Evolutionary conservation across 2,888 invertebrate species (phyloP).

Genomic region (Platycnemis pennipes): DNA sequence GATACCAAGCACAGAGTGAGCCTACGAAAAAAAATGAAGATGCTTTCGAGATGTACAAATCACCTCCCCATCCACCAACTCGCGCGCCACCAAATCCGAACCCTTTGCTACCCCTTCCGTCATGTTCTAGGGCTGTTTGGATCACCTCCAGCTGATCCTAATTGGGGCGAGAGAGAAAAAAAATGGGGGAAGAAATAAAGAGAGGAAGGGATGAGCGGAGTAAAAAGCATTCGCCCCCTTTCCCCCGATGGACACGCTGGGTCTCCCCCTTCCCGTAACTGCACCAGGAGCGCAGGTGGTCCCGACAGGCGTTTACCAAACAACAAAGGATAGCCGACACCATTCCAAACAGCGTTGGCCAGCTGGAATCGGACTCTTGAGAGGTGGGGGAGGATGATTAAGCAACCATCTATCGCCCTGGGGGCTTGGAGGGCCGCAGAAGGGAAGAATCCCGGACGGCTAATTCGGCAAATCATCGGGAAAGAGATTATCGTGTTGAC

Average conservation of each 20-base stretch:
- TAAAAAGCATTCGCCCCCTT: too few species aligned
- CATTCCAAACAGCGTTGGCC: not conserved
- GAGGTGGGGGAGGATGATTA: not conserved
- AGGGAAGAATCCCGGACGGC: not conserved
- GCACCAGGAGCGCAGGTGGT: not conserved
- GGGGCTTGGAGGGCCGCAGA: not conserved
- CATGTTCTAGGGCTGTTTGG: not conserved
- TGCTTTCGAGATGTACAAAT: not conserved
- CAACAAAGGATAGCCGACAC: not conserved
- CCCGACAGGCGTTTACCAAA: not conserved
- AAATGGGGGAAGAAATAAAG: too few species aligned
- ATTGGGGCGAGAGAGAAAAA: not conserved
- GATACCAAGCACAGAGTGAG: not conserved
- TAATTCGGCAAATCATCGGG: slow-evolving; percentile 6
- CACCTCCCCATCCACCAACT: not conserved
- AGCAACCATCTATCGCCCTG: not conserved
- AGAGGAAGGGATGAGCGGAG: too few species aligned
- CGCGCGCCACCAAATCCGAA: not conserved
- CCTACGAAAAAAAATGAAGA: not conserved
- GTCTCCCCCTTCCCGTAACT: not conserved
- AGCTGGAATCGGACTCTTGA: not conserved
- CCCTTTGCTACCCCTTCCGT: not conserved
- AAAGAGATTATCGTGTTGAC: not conserved
- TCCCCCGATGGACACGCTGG: too few species aligned
- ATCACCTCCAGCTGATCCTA: not conserved